A percentile compares a stretch with the other conserved stretches of the same genome.
These are phyloP conservation scores for Sebastes miniatus DNA, from an alignment of 2,797 vertebrate genomes.

Conservation along the genomic window DNA sequence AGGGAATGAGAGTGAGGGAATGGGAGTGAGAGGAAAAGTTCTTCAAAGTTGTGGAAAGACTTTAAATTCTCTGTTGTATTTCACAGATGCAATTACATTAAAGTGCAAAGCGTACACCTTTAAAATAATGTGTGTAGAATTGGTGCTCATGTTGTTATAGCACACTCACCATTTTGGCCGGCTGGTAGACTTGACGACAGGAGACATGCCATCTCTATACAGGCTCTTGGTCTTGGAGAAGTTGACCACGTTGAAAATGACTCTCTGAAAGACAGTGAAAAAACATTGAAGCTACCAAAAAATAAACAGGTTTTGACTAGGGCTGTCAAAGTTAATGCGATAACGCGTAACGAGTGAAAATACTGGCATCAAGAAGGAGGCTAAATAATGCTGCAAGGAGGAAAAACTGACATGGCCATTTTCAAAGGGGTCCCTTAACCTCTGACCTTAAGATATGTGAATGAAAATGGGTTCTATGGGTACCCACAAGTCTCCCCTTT, in stretches of 20 bases:
- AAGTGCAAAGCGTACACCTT: not conserved
- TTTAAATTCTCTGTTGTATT: constrained; percentile 1
- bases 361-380: too few species aligned
- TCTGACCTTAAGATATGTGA: too few species aligned
- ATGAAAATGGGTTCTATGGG: too few species aligned
- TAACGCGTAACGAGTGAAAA: too few species aligned
- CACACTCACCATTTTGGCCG: constrained; percentile 91
- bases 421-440: too few species aligned
- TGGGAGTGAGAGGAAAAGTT: constrained; percentile 26
- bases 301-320: not conserved
- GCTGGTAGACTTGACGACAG: constrained; percentile 96
- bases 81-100: not conserved
- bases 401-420: too few species aligned
- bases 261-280: constrained; percentile 86
- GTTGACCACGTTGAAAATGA: constrained; percentile 98
- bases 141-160: not conserved
- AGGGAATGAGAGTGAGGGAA: not conserved
- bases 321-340: too few species aligned
- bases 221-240: constrained; percentile 99
- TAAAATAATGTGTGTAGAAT: not conserved
- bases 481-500: too few species aligned
- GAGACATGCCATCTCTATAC: constrained; percentile 97
- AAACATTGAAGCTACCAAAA: not conserved
- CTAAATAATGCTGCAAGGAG: too few species aligned
- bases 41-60: constrained; percentile 47